These are phyloP conservation scores for Polia nebulosa DNA, from an alignment of 2,888 invertebrate species.

Conservation along the genomic window DNA sequence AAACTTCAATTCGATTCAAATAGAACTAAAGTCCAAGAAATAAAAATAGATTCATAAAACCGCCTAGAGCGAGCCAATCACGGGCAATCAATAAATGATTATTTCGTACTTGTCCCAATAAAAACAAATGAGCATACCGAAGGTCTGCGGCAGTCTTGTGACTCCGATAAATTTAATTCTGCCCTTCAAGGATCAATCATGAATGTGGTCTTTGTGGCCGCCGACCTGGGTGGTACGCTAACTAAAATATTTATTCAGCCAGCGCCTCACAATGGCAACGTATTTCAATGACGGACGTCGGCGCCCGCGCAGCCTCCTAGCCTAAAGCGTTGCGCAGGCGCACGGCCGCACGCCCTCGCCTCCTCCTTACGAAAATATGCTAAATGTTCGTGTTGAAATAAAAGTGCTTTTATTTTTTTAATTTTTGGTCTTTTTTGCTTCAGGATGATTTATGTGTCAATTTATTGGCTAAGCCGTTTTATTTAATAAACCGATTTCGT, in stretches of 20 bases:
- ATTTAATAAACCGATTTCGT: background rate
- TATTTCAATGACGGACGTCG: conserved; percentile 84
- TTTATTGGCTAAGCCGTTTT: conserved; percentile 16
- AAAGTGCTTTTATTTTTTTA: conserved; percentile 24
- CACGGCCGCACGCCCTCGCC: conserved; percentile 62
- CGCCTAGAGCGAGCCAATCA: conserved; percentile 47
- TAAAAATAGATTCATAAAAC: conserved; percentile 24
- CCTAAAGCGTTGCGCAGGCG: conserved; percentile 72
- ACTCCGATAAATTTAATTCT: conserved; percentile 75
- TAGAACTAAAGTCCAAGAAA: conserved; percentile 25
- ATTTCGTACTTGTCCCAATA: conserved; percentile 60
- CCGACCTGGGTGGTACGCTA: conserved; percentile 87
- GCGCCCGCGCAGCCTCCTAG: conserved; percentile 71
- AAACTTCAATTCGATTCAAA: conserved; percentile 5
- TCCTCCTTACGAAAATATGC: conserved; percentile 67
- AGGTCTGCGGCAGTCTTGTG: conserved; percentile 59
- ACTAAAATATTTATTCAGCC: conserved; percentile 89
- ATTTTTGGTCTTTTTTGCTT: background rate
- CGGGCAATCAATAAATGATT: conserved; percentile 65
- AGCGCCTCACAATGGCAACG: conserved; percentile 86
- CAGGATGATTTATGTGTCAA: conserved; percentile 31
- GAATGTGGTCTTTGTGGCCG: conserved; percentile 78
- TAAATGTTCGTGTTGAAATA: conserved; percentile 59
- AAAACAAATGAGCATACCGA: conserved; percentile 58
- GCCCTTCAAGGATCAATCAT: conserved; percentile 88